Evolutionary conservation across 2,888 invertebrate genomes (phyloP).

Genomic region (Lydus trimaculatus): DNA sequence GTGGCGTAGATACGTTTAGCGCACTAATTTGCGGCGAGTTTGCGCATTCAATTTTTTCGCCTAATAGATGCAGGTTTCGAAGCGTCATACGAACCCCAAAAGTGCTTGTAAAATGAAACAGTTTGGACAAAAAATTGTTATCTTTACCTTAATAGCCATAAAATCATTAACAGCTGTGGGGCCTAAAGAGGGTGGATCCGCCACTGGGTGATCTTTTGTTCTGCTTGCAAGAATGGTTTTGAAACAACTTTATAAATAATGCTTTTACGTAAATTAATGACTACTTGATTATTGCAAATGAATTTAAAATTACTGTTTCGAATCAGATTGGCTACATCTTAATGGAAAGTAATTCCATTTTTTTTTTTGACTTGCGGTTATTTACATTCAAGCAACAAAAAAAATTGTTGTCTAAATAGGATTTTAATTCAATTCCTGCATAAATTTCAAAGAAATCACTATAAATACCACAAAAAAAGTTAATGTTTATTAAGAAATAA

Average conservation of each 20-base stretch:
- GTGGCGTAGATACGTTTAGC: too few species aligned
- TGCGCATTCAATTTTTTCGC: too few species aligned
- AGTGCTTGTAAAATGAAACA: too few species aligned
- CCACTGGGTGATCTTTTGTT: too few species aligned
- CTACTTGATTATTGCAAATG: neutral
- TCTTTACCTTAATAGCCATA: too few species aligned
- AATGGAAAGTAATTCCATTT: constrained; percentile 1
- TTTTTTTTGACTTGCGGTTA: neutral
- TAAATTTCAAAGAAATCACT: neutral
- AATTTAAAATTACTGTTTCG: neutral
- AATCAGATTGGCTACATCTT: neutral
- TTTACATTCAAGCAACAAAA: neutral
- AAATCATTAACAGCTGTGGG: too few species aligned
- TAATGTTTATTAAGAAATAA: neutral
- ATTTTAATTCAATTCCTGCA: neutral
- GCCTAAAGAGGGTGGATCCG: too few species aligned
- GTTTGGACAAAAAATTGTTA: too few species aligned
- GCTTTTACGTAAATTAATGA: neutral
- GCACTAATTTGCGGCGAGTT: too few species aligned
- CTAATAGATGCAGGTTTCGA: too few species aligned
- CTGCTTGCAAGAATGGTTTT: too few species aligned
- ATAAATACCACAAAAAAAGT: neutral
- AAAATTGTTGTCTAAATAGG: neutral
- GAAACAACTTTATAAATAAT: neutral
- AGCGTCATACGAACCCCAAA: too few species aligned